Conservation (phyloP, 2,888 invertebrate genomes). For the Sabellastarte sp. region DNA sequence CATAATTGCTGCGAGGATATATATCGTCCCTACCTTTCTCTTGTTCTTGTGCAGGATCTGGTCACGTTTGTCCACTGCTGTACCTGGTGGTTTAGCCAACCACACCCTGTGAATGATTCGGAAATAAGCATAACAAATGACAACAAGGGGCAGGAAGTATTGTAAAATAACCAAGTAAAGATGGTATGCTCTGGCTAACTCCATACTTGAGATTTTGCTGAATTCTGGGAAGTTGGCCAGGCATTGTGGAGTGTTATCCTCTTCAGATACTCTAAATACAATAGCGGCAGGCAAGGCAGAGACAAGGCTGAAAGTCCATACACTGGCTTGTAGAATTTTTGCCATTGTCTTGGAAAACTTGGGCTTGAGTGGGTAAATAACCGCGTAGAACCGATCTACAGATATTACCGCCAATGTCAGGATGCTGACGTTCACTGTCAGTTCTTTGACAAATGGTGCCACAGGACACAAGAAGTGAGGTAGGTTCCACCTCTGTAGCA, state of each 20-base stretch:
- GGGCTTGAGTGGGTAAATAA: constrained; percentile 65
- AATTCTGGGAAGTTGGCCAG: constrained; percentile 37
- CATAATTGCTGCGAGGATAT: no score
- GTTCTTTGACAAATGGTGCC: constrained; percentile 82
- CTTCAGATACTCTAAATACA: constrained; percentile 26
- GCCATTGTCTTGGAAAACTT: constrained; percentile 71
- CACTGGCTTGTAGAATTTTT: constrained; percentile 72
- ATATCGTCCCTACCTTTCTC: constrained; percentile 70
- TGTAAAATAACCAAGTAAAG: constrained; percentile 59
- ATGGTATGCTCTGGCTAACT: constrained; percentile 51
- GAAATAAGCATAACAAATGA: constrained; percentile 80
- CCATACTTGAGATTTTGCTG: constrained; percentile 24
- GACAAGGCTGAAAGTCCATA: constrained; percentile 72
- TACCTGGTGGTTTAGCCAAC: constrained; percentile 78
- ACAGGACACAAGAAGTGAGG: constrained; percentile 85
- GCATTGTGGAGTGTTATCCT: neutral
- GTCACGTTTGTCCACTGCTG: constrained; percentile 75
- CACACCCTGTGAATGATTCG: constrained; percentile 78
- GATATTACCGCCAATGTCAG: constrained; percentile 85
- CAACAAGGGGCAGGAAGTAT: constrained; percentile 77
- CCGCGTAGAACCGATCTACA: constrained; percentile 74
- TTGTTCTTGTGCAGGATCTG: constrained; percentile 79
- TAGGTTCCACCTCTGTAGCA: constrained; percentile 81
- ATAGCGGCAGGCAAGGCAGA: constrained; percentile 67
- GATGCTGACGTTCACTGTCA: constrained; percentile 85